A percentile compares a stretch with the other conserved stretches of the same genome.
These are phyloP conservation scores for Pseudolycoriella hygida DNA, from an alignment of 2,888 invertebrate genomes.

Conservation along the genomic window DNA sequence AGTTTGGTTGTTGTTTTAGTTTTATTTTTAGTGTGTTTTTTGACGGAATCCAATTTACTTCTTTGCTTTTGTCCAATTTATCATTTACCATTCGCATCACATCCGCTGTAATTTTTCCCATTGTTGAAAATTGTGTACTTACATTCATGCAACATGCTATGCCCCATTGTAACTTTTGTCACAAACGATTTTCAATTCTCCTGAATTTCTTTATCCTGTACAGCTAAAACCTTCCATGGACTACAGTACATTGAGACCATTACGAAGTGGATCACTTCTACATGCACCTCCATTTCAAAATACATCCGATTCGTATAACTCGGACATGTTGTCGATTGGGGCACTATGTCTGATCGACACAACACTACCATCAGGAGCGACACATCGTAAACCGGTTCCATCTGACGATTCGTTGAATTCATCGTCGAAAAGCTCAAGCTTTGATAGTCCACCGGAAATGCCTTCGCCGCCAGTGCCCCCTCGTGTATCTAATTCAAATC, in stretches of 20 bases:
- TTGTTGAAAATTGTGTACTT: too few species aligned
- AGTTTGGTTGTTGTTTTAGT: conserved; percentile 1
- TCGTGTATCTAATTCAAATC: conserved; percentile 5
- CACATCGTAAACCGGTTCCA: background rate
- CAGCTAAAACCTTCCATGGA: too few species aligned
- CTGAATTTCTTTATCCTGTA: too few species aligned
- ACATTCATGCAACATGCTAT: too few species aligned
- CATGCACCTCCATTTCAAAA: background rate
- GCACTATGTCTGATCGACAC: too few species aligned
- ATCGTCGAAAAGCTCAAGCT: conserved; percentile 5
- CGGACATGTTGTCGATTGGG: too few species aligned
- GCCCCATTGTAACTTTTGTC: too few species aligned
- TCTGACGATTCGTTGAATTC: background rate
- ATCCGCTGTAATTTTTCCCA: background rate
- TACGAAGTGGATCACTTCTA: conserved; percentile 4
- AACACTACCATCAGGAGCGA: too few species aligned
- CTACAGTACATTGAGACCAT: background rate
- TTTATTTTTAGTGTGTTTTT: background rate
- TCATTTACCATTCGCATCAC: background rate
- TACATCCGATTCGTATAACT: too few species aligned
- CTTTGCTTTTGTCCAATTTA: background rate
- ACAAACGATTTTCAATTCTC: too few species aligned
- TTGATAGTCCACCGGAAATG: conserved; percentile 26
- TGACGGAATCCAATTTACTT: too few species aligned
- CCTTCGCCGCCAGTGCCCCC: conserved; percentile 26